Conservation (phyloP, 2,113 vertebrate genomes). For the Vimba vimba region DNA sequence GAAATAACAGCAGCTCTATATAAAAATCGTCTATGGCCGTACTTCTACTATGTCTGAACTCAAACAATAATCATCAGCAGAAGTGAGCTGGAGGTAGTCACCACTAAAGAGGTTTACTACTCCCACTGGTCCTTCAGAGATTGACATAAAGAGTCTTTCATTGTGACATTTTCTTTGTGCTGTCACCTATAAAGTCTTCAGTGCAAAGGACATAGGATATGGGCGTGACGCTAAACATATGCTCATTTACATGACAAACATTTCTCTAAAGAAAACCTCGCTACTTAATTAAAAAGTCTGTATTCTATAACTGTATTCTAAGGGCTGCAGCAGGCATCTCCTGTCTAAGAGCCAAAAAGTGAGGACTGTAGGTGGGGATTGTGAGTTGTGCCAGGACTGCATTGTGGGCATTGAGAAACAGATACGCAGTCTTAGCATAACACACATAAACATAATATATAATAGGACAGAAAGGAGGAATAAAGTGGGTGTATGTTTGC, state of each 20-base stretch:
- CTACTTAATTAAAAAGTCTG: neutral
- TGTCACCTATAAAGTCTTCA: neutral
- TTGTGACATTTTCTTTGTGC: conserved; percentile 15
- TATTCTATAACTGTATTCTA: neutral
- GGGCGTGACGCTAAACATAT: conserved; percentile 19
- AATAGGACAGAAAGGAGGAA: neutral
- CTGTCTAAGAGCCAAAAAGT: conserved; percentile 39
- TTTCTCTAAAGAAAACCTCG: conserved; percentile 1
- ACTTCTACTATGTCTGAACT: neutral
- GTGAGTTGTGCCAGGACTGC: conserved; percentile 35
- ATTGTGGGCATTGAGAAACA: conserved; percentile 31
- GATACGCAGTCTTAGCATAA: conserved; percentile 17
- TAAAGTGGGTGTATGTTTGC: neutral
- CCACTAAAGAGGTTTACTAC: neutral
- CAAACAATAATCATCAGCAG: neutral
- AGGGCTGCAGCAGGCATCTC: conserved; percentile 6
- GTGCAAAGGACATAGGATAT: neutral
- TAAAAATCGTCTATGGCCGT: neutral
- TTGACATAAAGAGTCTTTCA: neutral
- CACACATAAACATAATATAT: neutral
- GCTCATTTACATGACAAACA: conserved; percentile 3
- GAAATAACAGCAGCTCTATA: neutral
- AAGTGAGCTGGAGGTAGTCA: neutral
- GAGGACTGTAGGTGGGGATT: conserved; percentile 41
- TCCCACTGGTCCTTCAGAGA: neutral